Conservation (phyloP, 2,888 invertebrate genomes). For the Seira musarum region DNA sequence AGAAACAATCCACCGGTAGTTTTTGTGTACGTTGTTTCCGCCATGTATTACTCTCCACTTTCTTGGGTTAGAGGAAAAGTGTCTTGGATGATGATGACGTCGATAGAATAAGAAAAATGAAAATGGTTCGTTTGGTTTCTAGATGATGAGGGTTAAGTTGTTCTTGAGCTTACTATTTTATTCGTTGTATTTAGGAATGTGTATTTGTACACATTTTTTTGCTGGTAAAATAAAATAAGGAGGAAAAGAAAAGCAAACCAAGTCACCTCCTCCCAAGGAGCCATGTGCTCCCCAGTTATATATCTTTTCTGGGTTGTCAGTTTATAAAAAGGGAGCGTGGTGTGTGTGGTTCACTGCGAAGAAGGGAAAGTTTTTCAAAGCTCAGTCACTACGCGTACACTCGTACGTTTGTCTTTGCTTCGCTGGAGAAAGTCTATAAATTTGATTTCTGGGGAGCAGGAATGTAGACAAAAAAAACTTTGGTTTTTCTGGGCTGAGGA, state of each 20-base stretch:
- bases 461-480: conserved; percentile 43
- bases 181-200: too few relatives aligned
- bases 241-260: too few relatives aligned
- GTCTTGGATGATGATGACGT: conserved; percentile 7
- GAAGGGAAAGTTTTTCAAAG: conserved; percentile 29
- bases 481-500: background rate
- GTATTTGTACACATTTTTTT: too few relatives aligned
- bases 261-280: conserved; percentile 23
- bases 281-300: conserved; percentile 23
- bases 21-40: conserved; percentile 37
- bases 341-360: conserved; percentile 29
- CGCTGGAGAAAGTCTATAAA: conserved; percentile 58
- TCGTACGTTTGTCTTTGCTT: conserved; percentile 45
- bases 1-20: conserved; percentile 46
- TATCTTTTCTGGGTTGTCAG: conserved; percentile 40
- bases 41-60: conserved; percentile 12
- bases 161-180: conserved; percentile 38
- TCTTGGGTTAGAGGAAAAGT: background rate
- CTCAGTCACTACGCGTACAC: conserved; percentile 37
- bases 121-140: conserved; percentile 35
- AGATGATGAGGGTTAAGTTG: conserved; percentile 59
- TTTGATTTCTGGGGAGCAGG: conserved; percentile 49
- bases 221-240: too few relatives aligned
- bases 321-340: conserved; percentile 38
- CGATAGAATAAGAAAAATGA: conserved; percentile 40